Evolutionary conservation across 1,140 invertebrate species (phyloP), one percentile per base, ranked within the genome.

Genomic region (Drosophila watanabei): DNA sequence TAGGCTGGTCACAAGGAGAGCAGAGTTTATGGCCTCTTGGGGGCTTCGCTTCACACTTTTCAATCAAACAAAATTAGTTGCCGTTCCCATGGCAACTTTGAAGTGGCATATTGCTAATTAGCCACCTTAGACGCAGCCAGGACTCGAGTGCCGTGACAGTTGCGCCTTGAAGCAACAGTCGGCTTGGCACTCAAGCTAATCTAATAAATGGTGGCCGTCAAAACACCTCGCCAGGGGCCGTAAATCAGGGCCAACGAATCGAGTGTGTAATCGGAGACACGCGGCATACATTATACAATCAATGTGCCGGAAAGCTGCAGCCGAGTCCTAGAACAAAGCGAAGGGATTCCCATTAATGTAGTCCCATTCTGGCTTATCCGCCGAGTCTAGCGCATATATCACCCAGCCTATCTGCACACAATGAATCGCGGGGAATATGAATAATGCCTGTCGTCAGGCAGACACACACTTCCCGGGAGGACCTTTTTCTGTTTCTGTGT

Each of bases 281-380:
- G 45, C 52, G n/a, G 51, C 52, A 58, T 51, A 73, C 51, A 73
- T 73, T 73, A 73, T 61, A 60, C 71, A 73, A 52, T 45, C 46
- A 73, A 60, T 72, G 70, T 35, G 68, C 68, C 30, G 46, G 32
- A 72, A 72, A 28, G 24, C 66, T 49, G 45, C 18, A 66, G 37
- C 51, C 35, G 11, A 52, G 4, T 37, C 46, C 37, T 52, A 61
- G 71, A 73, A 61, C 54, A 75, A 73, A 56, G 68, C 63, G 24
- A 20, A 57, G 48, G 33, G 64, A 54, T 35, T 46, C 37, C 46
- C 45, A 73, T 73, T 73, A 73, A 73, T 73, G 71, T 35, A 77
- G 75, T 77, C 73, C 75, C 73, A 77, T 76, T 59, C 56, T 8
- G 43, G 57, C 51, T 76, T 76, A 76, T 76, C 73, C 61, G 39